A percentile compares a stretch with the other conserved stretches of the same genome.
Evolutionary conservation across 2,888 invertebrate species (phyloP).

Genomic region (Rhamphomyia laevipes): DNA sequence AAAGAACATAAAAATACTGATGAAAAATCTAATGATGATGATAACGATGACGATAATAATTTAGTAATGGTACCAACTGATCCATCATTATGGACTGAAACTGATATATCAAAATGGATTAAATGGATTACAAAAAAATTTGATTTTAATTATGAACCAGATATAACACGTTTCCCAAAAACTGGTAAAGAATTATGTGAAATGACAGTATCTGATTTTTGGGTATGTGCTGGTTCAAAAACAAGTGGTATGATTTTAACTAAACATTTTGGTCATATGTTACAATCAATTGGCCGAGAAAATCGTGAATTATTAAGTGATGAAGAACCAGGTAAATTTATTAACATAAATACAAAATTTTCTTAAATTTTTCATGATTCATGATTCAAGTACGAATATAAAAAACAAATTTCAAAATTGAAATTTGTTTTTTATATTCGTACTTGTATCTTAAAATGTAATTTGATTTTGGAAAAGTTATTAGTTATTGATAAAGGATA

Average conservation of each 20-base stretch:
- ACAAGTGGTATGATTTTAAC: conserved; percentile 45
- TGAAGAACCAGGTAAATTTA: conserved; percentile 37
- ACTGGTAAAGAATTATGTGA: conserved; percentile 45
- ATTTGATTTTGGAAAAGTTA: no score
- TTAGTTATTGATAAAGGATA: no score
- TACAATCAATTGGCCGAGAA: conserved; percentile 47
- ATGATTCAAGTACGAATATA: no score
- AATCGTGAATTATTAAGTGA: conserved; percentile 46
- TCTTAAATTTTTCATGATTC: no score
- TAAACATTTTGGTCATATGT: conserved; percentile 48
- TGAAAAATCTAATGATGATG: background rate
- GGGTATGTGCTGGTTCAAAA: conserved; percentile 40
- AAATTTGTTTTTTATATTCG: no score
- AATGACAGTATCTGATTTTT: conserved; percentile 51
- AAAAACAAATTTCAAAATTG: no score
- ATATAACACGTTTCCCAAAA: conserved; percentile 42
- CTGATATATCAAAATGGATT: conserved; percentile 50
- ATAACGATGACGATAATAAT: conserved; percentile 1
- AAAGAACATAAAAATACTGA: conserved; percentile 4
- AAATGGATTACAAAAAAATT: conserved; percentile 50
- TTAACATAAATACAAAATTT: background rate
- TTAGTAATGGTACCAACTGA: conserved; percentile 38
- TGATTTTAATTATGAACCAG: conserved; percentile 43
- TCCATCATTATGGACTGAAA: conserved; percentile 49
- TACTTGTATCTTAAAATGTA: no score